Conservation (phyloP, 2,797 vertebrate species). For the Lacerta agilis region DNA sequence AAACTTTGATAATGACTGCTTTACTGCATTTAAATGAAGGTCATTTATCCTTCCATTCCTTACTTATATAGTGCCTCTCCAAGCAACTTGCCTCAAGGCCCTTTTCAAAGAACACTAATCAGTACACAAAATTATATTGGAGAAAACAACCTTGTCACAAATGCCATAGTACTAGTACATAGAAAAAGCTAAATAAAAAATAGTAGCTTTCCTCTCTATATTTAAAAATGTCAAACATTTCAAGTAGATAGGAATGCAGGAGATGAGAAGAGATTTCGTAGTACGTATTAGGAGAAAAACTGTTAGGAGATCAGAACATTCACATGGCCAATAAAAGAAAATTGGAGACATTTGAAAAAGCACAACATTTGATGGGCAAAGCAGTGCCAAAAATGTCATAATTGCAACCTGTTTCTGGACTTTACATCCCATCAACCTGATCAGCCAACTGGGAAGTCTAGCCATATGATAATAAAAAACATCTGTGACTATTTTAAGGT, state of each 20-base stretch:
- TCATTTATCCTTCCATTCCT: slow-evolving; percentile 72
- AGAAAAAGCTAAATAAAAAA: slow-evolving; percentile 83
- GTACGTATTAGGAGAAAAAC: slow-evolving; percentile 48
- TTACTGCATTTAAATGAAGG: slow-evolving; percentile 78
- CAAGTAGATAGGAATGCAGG: slow-evolving; percentile 65
- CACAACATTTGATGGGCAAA: slow-evolving; percentile 30
- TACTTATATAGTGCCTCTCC: slow-evolving; percentile 68
- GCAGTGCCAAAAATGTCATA: slow-evolving; percentile 29
- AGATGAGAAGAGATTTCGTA: slow-evolving; percentile 41
- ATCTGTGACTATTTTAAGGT: slow-evolving; percentile 29
- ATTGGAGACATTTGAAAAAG: slow-evolving; percentile 24
- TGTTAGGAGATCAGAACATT: slow-evolving; percentile 43
- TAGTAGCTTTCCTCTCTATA: slow-evolving; percentile 78
- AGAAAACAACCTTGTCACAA: slow-evolving; percentile 82
- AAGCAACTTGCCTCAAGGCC: slow-evolving; percentile 72
- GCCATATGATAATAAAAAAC: slow-evolving; percentile 2
- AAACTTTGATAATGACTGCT: slow-evolving; percentile 82
- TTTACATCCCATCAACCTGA: neutral
- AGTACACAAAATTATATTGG: slow-evolving; percentile 80
- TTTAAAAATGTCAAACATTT: slow-evolving; percentile 80
- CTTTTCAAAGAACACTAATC: slow-evolving; percentile 80
- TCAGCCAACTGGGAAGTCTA: neutral
- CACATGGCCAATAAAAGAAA: slow-evolving; percentile 40
- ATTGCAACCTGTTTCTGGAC: slow-evolving; percentile 41
- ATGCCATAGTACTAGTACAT: slow-evolving; percentile 74